Conservation (phyloP, 2,888 invertebrate genomes). For the Willowsia nigromaculata region DNA sequence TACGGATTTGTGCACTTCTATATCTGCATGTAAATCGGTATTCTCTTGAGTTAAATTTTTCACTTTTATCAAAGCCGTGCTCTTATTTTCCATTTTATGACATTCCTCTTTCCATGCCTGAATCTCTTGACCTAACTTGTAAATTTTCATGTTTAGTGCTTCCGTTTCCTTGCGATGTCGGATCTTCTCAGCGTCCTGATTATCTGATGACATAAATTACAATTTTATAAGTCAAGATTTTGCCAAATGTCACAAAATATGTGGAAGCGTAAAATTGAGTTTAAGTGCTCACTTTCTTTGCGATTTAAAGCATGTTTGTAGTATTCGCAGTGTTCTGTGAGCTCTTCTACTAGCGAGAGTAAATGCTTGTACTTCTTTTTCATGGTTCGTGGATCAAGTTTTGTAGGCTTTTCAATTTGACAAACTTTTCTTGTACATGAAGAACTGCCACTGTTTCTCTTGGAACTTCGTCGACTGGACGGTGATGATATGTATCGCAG, state of each 20-base stretch:
- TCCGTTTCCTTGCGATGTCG: slow-evolving; percentile 57
- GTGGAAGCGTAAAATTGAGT: background rate
- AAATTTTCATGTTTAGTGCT: slow-evolving; percentile 46
- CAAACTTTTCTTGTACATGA: background rate
- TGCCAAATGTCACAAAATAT: background rate
- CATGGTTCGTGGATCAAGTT: slow-evolving; percentile 15
- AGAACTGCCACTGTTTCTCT: background rate
- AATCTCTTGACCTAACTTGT: slow-evolving; percentile 59
- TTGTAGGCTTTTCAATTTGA: background rate
- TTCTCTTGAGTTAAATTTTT: slow-evolving; percentile 75
- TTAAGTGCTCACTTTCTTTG: slow-evolving; percentile 43
- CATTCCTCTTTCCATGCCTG: slow-evolving; percentile 62
- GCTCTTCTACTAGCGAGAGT: slow-evolving; percentile 41
- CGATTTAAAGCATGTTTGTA: slow-evolving; percentile 55
- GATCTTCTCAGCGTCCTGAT: slow-evolving; percentile 43
- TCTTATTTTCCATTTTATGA: slow-evolving; percentile 71
- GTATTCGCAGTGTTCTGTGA: slow-evolving; percentile 51
- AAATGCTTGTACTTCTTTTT: slow-evolving; percentile 56
- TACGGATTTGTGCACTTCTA: slow-evolving; percentile 76
- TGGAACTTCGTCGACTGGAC: background rate
- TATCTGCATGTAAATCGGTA: slow-evolving; percentile 72
- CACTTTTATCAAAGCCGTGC: slow-evolving; percentile 65
- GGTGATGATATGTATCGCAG: background rate
- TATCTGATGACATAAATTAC: slow-evolving; percentile 3
- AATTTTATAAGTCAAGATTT: background rate